Percentiles rank a stretch among this genome's conserved stretches.
These are phyloP conservation scores for Agapostemon virescens DNA, from an alignment of 2,888 invertebrate species.

Conservation along the genomic window DNA sequence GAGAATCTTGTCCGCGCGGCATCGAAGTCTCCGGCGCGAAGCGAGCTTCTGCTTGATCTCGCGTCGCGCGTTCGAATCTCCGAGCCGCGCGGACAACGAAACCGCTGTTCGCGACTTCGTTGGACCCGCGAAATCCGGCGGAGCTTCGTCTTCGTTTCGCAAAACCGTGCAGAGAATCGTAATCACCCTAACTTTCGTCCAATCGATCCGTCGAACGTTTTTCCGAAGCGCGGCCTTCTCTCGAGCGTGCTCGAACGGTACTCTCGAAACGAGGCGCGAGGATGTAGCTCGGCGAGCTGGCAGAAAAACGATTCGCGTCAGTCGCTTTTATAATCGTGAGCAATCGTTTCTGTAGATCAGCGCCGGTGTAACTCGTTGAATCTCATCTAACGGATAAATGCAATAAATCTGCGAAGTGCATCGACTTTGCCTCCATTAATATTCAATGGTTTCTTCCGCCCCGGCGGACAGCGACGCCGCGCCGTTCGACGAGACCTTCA, in stretches of 20 bases:
- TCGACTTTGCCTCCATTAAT: slow-evolving; percentile 40
- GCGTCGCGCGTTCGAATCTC: slow-evolving; percentile 40
- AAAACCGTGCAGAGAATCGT: neutral
- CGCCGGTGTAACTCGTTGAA: slow-evolving; percentile 31
- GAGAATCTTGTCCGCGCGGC: slow-evolving; percentile 21
- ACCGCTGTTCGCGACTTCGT: neutral
- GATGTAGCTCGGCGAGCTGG: neutral
- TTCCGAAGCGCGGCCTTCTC: too few species aligned
- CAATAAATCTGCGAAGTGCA: slow-evolving; percentile 42
- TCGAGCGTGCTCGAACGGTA: neutral
- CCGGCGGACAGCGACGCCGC: slow-evolving; percentile 7
- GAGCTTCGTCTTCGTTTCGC: neutral
- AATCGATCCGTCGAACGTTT: too few species aligned
- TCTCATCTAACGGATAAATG: slow-evolving; percentile 49
- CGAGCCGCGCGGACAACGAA: neutral
- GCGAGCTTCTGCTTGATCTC: neutral
- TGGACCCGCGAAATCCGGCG: neutral
- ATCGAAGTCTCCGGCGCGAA: slow-evolving; percentile 57
- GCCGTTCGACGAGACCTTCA: neutral
- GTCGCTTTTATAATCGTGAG: slow-evolving; percentile 37
- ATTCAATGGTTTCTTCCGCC: slow-evolving; percentile 40
- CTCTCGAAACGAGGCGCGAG: neutral
- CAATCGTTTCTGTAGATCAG: slow-evolving; percentile 19
- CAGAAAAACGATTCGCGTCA: slow-evolving; percentile 25
- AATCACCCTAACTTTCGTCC: neutral